Evolutionary conservation across 2,888 invertebrate genomes (phyloP), one percentile per base, ranked within the genome.

Genomic region (Glyphotaelius pellucidus): DNA sequence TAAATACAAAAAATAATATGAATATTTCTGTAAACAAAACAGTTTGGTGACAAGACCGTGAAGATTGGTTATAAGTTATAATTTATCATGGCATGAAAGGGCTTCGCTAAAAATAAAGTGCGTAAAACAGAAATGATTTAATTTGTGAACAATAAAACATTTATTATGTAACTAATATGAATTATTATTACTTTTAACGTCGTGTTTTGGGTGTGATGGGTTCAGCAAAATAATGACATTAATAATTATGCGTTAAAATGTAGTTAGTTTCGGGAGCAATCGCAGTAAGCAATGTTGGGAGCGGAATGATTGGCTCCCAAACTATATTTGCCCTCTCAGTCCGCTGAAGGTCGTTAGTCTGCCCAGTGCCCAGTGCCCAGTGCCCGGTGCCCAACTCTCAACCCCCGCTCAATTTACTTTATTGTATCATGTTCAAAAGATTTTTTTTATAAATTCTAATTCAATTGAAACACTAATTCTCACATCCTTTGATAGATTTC

Each of bases 241-340:
- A 67, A 67, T 67, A 67, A 67, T 25, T 19, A 67, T 67, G 7
- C 14, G 7, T 42, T 42, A 25, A 67, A 52, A 67, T 67, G 25
- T 67, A 25, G 52, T 67, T 67, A 19, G 19, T 31, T 83, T 83
- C 32, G 83, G 83, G 31, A 83, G 31, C 83, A 30, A 31, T 81
- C 31, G 31, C 83, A 14, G 15, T 81, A 15, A 35, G 31, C 83
- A 67, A 67, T 67, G 52, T 52, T 52, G 52, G 52, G 52, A 52
- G 19, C 52, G 52, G 19, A 52, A 52, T 52, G 52, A 42, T 42
- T 32, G 35, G 35, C 32, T 83, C 31, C 83, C 83, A 19, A 87
- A 89, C 89, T 89, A 89, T 25, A 89, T 89, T 89, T 89, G 89
- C 89, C 89, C 89, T 89, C 89, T 89, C 89, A 80, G 35, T 25